Conservation (phyloP, 1,140 invertebrate genomes). For the Drosophila watanabei region DNA sequence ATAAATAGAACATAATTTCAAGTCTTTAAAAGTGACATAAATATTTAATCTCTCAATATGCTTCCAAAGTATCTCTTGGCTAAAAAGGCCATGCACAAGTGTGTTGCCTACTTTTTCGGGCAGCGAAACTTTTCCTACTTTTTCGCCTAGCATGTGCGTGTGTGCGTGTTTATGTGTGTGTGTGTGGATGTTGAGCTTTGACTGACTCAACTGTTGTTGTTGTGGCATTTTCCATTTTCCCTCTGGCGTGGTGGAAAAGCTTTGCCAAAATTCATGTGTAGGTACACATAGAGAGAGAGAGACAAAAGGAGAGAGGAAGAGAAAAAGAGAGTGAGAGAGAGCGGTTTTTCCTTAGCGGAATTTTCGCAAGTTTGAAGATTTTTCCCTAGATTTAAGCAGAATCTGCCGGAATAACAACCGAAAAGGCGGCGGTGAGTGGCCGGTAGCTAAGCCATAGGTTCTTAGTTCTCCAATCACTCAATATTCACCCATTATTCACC, state of each 20-base stretch:
- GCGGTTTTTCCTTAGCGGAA: not conserved
- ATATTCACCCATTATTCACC: not conserved
- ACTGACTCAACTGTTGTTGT: slow-evolving; percentile 39
- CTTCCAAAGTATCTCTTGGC: not conserved
- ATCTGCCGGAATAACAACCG: slow-evolving; percentile 12
- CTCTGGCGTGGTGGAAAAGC: slow-evolving; percentile 53
- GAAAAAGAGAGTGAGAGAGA: not conserved
- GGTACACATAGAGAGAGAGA: slow-evolving; percentile 52
- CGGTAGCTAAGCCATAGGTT: slow-evolving; percentile 1
- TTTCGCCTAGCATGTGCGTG: slow-evolving; percentile 4
- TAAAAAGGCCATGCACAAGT: not conserved
- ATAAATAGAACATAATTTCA: not conserved
- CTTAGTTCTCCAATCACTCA: not conserved
- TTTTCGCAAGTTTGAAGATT: slow-evolving; percentile 9
- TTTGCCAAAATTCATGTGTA: slow-evolving; percentile 67
- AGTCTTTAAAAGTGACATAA: not conserved
- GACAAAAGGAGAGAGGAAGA: not conserved
- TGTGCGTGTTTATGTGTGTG: not conserved
- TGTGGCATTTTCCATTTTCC: slow-evolving; percentile 23
- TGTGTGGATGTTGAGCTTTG: slow-evolving; percentile 47
- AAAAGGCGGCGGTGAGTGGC: slow-evolving; percentile 32
- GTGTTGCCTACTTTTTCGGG: slow-evolving; percentile 22
- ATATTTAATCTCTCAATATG: not conserved
- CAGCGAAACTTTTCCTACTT: slow-evolving; percentile 11
- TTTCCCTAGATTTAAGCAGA: slow-evolving; percentile 9